These are phyloP conservation scores for Cyrtodaria siliqua DNA, from an alignment of 2,888 invertebrate genomes.

Conservation along the genomic window DNA sequence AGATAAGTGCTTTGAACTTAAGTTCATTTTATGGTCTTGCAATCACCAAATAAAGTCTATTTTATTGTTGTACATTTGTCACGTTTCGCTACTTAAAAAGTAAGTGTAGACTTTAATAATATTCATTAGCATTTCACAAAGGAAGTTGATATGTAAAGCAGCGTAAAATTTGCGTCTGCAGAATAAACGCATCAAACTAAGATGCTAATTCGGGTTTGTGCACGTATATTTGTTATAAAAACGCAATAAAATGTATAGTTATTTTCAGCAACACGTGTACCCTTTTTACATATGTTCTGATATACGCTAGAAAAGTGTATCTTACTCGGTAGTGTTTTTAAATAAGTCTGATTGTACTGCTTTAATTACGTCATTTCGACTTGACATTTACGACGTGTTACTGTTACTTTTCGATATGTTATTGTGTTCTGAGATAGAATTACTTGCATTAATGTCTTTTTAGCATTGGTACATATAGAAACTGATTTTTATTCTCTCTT, in stretches of 20 bases:
- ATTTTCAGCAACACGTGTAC: too few species aligned
- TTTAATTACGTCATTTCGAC: too few species aligned
- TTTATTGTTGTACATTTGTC: not conserved
- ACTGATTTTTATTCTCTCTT: too few species aligned
- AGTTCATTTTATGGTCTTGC: not conserved
- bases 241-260: not conserved
- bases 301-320: too few species aligned
- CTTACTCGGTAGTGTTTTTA: too few species aligned
- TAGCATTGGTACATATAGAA: too few species aligned
- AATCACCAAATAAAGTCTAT: not conserved
- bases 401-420: too few species aligned
- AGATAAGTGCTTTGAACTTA: not conserved
- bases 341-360: too few species aligned
- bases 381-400: too few species aligned
- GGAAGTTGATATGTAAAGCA: constrained; percentile 4
- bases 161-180: not conserved
- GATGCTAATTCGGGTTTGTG: not conserved
- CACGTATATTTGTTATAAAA: not conserved
- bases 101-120: not conserved
- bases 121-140: constrained; percentile 3
- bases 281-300: too few species aligned
- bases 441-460: too few species aligned
- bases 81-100: not conserved
- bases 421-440: too few species aligned
- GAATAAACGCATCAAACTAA: not conserved